phyloP scores from a whole-genome alignment of 2,797 vertebrate genomes.

The Parauchenoglanis punctatus region DNA sequence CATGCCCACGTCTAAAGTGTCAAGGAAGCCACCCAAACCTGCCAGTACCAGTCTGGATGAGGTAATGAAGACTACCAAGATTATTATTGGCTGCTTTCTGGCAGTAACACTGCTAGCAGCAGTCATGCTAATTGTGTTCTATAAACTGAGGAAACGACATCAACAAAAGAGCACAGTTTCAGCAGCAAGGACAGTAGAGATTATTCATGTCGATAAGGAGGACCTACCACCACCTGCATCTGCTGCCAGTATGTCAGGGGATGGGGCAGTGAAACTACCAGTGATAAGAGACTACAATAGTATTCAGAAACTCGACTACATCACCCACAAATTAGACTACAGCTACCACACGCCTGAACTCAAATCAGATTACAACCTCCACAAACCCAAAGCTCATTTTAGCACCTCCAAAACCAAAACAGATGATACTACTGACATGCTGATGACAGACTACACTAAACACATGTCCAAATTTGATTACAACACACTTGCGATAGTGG shows the following conservation, averaged over 20 bases:
- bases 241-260: constrained; percentile 79
- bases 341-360: constrained; percentile 75
- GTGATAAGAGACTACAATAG: constrained; percentile 88
- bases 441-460: constrained; percentile 74
- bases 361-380: constrained; percentile 73
- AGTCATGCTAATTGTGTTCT: constrained; percentile 97
- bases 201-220: constrained; percentile 92
- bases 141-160: constrained; percentile 95
- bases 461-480: constrained; percentile 74
- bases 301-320: constrained; percentile 80
- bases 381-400: constrained; percentile 75
- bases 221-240: constrained; percentile 84
- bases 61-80: constrained; percentile 99
- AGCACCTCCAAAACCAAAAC: constrained; percentile 75
- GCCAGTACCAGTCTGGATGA: constrained; percentile 89
- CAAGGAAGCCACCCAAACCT: constrained; percentile 77
- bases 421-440: constrained; percentile 75
- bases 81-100: constrained; percentile 98
- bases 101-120: constrained; percentile 94
- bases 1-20: constrained; percentile 77
- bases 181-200: constrained; percentile 91
- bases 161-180: constrained; percentile 93
- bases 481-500: constrained; percentile 72
- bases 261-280: constrained; percentile 85
- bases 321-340: constrained; percentile 77